Conservation (phyloP, 2,888 invertebrate genomes). For the Thymelicus lineola region DNA sequence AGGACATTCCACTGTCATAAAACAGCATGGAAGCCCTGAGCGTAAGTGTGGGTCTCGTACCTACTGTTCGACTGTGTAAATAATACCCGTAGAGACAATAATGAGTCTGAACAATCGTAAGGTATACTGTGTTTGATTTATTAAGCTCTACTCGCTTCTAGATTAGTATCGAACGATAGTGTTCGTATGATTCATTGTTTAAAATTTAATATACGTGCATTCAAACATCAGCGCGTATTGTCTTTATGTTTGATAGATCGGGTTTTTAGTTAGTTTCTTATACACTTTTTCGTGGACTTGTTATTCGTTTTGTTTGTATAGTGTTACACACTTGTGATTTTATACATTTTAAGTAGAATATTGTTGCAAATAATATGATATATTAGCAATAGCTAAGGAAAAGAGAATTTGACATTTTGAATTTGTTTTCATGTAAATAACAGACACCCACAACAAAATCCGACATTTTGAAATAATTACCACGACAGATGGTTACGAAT, state of each 20-base stretch:
- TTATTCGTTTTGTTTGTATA: neutral
- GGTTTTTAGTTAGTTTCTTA: neutral
- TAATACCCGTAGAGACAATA: constrained; percentile 78
- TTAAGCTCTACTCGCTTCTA: constrained; percentile 62
- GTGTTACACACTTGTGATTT: too few species aligned
- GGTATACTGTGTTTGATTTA: constrained; percentile 79
- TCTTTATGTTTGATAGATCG: constrained; percentile 29
- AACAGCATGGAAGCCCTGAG: constrained; percentile 31
- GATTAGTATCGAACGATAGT: constrained; percentile 48
- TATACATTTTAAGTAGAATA: too few species aligned
- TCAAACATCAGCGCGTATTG: constrained; percentile 39
- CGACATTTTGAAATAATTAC: too few species aligned
- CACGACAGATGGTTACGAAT: too few species aligned
- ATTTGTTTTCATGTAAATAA: too few species aligned
- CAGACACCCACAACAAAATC: too few species aligned
- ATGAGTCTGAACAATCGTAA: constrained; percentile 73
- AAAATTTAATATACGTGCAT: constrained; percentile 40
- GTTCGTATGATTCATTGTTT: constrained; percentile 47
- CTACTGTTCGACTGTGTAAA: constrained; percentile 71
- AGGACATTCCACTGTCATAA: constrained; percentile 4
- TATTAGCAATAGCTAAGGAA: too few species aligned
- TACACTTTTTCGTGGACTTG: neutral
- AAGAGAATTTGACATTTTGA: too few species aligned
- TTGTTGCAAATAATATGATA: too few species aligned
- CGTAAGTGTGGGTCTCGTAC: constrained; percentile 53